These are phyloP conservation scores for Isotomurus palustris DNA, from an alignment of 2,888 invertebrate species.

Conservation along the genomic window DNA sequence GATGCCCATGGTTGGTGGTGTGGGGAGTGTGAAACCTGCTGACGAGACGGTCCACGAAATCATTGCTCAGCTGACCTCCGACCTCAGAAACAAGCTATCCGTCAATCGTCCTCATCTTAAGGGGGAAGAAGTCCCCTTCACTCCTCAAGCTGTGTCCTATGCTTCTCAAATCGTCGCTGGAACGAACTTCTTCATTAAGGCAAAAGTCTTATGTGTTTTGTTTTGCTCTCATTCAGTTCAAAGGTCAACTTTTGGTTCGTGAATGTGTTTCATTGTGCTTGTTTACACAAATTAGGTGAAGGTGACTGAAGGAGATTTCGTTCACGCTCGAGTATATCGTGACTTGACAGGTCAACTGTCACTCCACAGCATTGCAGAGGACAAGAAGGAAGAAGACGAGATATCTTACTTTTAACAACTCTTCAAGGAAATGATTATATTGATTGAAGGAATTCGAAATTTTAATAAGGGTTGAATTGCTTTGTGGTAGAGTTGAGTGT, in stretches of 20 bases:
- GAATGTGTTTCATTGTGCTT: not conserved
- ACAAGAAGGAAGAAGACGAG: slow-evolving; percentile 47
- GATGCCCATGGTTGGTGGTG: slow-evolving; percentile 32
- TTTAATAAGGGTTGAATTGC: too few relatives aligned
- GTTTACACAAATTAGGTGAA: slow-evolving; percentile 42
- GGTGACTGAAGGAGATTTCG: slow-evolving; percentile 46
- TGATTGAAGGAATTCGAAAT: too few relatives aligned
- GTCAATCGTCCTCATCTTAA: slow-evolving; percentile 14
- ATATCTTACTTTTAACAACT: slow-evolving; percentile 48
- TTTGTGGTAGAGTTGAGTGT: too few relatives aligned
- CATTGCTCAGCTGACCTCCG: slow-evolving; percentile 42
- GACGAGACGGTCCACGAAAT: slow-evolving; percentile 35
- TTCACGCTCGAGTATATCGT: slow-evolving; percentile 50
- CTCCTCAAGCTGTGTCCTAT: slow-evolving; percentile 42
- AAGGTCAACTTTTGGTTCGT: not conserved
- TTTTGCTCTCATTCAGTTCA: not conserved
- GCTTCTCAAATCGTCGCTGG: slow-evolving; percentile 51
- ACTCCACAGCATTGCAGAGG: slow-evolving; percentile 46
- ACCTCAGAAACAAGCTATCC: slow-evolving; percentile 43
- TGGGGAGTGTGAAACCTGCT: slow-evolving; percentile 27
- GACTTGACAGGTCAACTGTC: slow-evolving; percentile 47
- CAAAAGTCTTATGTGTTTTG: not conserved
- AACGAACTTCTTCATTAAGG: slow-evolving; percentile 49
- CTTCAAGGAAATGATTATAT: too few relatives aligned
- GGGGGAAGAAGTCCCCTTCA: not conserved